Evolutionary conservation across 1,140 invertebrate species (phyloP), one percentile per base, ranked within the genome.

Genomic region (Diorhabda carinulata): DNA sequence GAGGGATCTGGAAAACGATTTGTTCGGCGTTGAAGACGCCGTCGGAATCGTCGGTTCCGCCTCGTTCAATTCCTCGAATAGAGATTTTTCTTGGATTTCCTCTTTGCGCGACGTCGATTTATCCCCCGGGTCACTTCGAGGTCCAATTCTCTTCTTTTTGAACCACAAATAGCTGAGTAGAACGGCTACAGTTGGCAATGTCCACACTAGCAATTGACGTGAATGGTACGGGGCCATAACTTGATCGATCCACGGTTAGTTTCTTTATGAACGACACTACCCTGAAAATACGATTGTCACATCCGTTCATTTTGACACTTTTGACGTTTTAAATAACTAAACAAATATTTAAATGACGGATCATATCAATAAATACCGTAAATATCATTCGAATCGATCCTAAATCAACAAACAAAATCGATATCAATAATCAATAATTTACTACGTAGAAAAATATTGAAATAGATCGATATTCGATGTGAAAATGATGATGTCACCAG

Each of bases 131-230:
- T 82, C 82, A 81, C 74, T 82, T 78, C 69, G 70, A 64, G 69
- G 70, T 67, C 73, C 77, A 73, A 74, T 76, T 80, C 84, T 84
- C 81, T 85, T 86, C 82, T 84, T 85, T 82, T 83, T 86, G 84
- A 86, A 88, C 87, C 86, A 88, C 76, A 87, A 86, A 78, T 87
- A 86, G 73, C 86, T 86, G 75, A 87, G 81, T 71, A 88, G 80
- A 71, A 87, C 82, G 71, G 85, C 85, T 80, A 87, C 82, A 70
- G 86, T 84, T 76, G 86, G 85, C 60, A 87, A 82, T 70, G 84
- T 86, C 84, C 84, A 86, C 79, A 85, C 84, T 79, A 87, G 81
- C 73, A 88, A 77, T 76, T 86, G 85, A 78, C 85, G 85, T 81
- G 83, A 71, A 75, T 74, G 74, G 69, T 66, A 72, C 59, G 77